phyloP scores from a whole-genome alignment of 1,140 invertebrate species.

The Zaprionus davidi region DNA sequence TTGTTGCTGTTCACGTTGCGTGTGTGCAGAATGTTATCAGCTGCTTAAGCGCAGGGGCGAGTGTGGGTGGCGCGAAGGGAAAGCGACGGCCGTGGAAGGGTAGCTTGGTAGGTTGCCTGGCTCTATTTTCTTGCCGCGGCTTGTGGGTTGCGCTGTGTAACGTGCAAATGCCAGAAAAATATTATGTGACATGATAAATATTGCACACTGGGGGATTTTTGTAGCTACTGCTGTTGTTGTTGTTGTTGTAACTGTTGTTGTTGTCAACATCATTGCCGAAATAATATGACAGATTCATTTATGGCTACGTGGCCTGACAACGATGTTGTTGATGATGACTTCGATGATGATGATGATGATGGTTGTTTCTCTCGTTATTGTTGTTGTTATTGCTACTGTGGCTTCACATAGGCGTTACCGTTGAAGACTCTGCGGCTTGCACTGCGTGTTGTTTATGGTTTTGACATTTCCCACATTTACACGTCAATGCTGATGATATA shows the following conservation, averaged over 20 bases:
- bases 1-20: slow-evolving; percentile 36
- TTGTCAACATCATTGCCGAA: slow-evolving; percentile 78
- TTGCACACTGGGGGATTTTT: slow-evolving; percentile 68
- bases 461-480: slow-evolving; percentile 47
- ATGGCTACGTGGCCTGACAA: slow-evolving; percentile 45
- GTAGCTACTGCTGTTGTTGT: slow-evolving; percentile 29
- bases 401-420: slow-evolving; percentile 33
- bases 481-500: slow-evolving; percentile 37
- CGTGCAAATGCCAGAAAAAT: slow-evolving; percentile 83
- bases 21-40: slow-evolving; percentile 69
- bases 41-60: slow-evolving; percentile 59
- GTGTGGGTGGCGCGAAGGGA: not conserved
- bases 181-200: slow-evolving; percentile 83
- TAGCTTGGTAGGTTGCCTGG: not conserved
- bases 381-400: slow-evolving; percentile 25
- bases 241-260: slow-evolving; percentile 19
- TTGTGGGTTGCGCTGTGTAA: slow-evolving; percentile 36
- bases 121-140: not conserved
- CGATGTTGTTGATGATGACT: slow-evolving; percentile 24
- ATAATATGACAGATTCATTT: slow-evolving; percentile 83
- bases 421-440: slow-evolving; percentile 23
- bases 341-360: slow-evolving; percentile 40
- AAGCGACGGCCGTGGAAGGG: not conserved
- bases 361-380: slow-evolving; percentile 7
- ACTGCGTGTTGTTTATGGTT: slow-evolving; percentile 42